Percentiles rank a stretch among this genome's conserved stretches.
phyloP scores from a whole-genome alignment of 2,113 vertebrate species.

The Lutjanus erythropterus region DNA sequence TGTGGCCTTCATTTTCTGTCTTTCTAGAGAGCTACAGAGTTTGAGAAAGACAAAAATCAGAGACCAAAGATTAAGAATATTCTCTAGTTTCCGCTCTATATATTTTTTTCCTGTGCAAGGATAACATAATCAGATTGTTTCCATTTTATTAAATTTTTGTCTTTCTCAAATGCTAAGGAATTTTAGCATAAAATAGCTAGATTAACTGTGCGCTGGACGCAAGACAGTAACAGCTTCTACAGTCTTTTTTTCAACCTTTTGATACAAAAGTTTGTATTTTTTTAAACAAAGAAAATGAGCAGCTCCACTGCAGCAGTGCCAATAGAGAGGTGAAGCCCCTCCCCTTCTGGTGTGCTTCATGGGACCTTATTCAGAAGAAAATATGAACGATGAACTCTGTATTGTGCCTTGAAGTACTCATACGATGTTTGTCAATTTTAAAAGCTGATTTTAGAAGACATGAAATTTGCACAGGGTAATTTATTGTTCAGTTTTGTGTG shows the following conservation, averaged over 20 bases:
- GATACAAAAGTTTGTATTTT: not conserved
- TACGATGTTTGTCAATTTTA: too few species aligned
- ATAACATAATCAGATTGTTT: slow-evolving; percentile 21
- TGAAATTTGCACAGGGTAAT: too few species aligned
- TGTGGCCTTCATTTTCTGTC: not conserved
- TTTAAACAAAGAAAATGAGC: not conserved
- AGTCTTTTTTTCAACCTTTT: not conserved
- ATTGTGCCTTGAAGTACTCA: too few species aligned
- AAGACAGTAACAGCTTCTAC: not conserved
- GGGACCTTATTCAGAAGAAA: too few species aligned
- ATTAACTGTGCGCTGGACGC: slow-evolving; percentile 65
- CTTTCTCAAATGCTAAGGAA: not conserved
- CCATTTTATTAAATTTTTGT: not conserved
- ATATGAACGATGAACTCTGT: too few species aligned
- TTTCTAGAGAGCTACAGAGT: slow-evolving; percentile 20
- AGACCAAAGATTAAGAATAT: not conserved
- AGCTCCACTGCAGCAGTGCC: not conserved
- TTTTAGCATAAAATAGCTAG: not conserved
- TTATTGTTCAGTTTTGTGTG: too few species aligned
- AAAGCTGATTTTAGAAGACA: too few species aligned
- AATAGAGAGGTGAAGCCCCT: too few species aligned
- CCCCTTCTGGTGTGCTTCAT: too few species aligned
- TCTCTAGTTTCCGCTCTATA: not conserved
- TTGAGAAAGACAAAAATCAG: slow-evolving; percentile 15
- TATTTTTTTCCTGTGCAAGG: slow-evolving; percentile 12